phyloP scores from a whole-genome alignment of 2,888 invertebrate genomes.

The Campoletis raptor region DNA sequence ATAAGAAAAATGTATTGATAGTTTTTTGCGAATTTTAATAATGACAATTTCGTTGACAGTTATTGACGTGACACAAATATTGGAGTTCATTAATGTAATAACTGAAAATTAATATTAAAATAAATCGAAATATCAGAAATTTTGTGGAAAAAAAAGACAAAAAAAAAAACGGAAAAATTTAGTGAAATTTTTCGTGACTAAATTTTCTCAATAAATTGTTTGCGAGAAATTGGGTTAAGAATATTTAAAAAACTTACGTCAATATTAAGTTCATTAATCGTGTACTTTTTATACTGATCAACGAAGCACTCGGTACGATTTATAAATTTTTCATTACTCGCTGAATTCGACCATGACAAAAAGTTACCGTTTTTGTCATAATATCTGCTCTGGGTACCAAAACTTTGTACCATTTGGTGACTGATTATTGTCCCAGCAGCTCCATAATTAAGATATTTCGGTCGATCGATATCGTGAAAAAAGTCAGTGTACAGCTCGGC shows the following conservation, averaged over 20 bases:
- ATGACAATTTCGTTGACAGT: background rate
- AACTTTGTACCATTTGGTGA: slow-evolving; percentile 96
- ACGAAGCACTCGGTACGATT: slow-evolving; percentile 96
- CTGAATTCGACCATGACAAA: slow-evolving; percentile 96
- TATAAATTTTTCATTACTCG: slow-evolving; percentile 93
- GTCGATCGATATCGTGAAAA: slow-evolving; percentile 92
- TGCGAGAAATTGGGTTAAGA: background rate
- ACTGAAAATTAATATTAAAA: no score
- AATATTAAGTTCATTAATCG: slow-evolving; percentile 90
- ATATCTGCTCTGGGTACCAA: slow-evolving; percentile 94
- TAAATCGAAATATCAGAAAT: no score
- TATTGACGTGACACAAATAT: no score
- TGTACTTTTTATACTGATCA: slow-evolving; percentile 96
- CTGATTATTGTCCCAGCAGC: slow-evolving; percentile 96
- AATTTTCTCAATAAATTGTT: no score
- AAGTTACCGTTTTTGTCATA: slow-evolving; percentile 97
- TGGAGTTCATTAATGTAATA: no score
- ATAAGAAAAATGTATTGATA: no score
- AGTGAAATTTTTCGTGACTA: no score
- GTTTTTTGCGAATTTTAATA: background rate
- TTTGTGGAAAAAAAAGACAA: no score
- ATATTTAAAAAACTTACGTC: background rate
- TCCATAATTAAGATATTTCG: slow-evolving; percentile 96
- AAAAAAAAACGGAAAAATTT: no score
- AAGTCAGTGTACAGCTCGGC: slow-evolving; percentile 84